Evolutionary conservation across 2,888 invertebrate species (phyloP), one percentile per base, ranked within the genome.

Genomic region (Thyatira batis): DNA sequence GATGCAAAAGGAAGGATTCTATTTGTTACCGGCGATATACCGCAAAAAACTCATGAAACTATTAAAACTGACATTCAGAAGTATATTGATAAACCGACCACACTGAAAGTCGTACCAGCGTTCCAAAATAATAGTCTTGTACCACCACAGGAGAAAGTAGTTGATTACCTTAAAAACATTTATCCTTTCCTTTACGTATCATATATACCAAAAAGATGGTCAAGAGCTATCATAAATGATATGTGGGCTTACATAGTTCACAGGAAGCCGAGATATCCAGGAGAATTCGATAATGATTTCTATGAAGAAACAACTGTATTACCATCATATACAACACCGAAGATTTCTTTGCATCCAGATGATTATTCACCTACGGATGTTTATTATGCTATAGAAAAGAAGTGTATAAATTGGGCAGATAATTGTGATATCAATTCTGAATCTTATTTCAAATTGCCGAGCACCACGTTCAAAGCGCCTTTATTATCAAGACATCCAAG

Each of bases 331-430:
- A 20, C 10, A 9, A 20, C 44, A 44, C 5, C 20, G 2, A 44
- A 44, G 44, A 44, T 44, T 20, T 44, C 44, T 8, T 20, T 44
- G 8, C 44, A 44, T 20, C 20, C 44, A 20, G 44, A 56, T 9
- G 13, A 48, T 8, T 62, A 39, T 30, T 3, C 64, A 6, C 62
- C 61, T 1, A 64, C 58, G 17, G 53, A 56, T 17, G 57, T 66
- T 8, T 68, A 56, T 20, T 68, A 66, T n/a, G 54, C 50, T 17
- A 45, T 65, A 9, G 65, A 66, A 27, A 58, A 61, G 43, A 63
- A 54, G 33, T 66, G 65, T 23, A 55, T 48, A 0, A 62, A 62
- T 44, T 65, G 58, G 63, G 50, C 52, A 5, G 57, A 62, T 20
- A 49, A 46, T 9, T 66, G 64, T 11, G 27, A 50, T 48, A 3